phyloP scores from a whole-genome alignment of 2,888 invertebrate species.

The Apamea sordens region DNA sequence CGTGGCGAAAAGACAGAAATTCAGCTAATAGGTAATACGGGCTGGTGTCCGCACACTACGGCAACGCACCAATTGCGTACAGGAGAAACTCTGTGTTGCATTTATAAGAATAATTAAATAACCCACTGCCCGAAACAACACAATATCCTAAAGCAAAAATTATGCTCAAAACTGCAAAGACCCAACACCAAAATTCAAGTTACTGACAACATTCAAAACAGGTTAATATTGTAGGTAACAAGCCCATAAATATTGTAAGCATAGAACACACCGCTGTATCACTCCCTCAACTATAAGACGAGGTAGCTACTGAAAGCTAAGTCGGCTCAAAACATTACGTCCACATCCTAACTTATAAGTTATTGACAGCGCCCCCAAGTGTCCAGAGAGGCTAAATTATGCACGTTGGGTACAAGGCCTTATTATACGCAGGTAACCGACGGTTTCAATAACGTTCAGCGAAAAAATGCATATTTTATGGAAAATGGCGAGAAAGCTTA shows the following conservation, averaged over 20 bases:
- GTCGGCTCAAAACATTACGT: conserved; percentile 20
- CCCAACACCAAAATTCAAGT: background rate
- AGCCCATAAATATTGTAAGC: background rate
- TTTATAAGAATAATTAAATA: background rate
- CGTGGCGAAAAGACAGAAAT: background rate
- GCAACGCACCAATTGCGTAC: too few species aligned
- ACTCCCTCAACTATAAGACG: conserved; percentile 4
- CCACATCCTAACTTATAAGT: conserved; percentile 50
- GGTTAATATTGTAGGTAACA: background rate
- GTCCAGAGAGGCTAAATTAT: conserved; percentile 62
- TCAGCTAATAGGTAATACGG: background rate
- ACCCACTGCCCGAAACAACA: background rate
- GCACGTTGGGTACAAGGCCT: conserved; percentile 44
- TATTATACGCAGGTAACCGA: conserved; percentile 59
- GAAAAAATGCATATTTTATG: conserved; percentile 63
- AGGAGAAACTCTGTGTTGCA: too few species aligned
- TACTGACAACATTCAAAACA: background rate
- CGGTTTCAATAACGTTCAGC: conserved; percentile 58
- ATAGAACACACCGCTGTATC: background rate
- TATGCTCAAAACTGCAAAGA: background rate
- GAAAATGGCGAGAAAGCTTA: conserved; percentile 44
- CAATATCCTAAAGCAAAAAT: background rate
- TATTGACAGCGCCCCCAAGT: conserved; percentile 55
- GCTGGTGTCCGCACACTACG: background rate
- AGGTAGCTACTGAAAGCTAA: conserved; percentile 12